A percentile compares a stretch with the other conserved stretches of the same genome.
Conservation (phyloP, 2,888 invertebrate species). For the Clostera curtula region DNA sequence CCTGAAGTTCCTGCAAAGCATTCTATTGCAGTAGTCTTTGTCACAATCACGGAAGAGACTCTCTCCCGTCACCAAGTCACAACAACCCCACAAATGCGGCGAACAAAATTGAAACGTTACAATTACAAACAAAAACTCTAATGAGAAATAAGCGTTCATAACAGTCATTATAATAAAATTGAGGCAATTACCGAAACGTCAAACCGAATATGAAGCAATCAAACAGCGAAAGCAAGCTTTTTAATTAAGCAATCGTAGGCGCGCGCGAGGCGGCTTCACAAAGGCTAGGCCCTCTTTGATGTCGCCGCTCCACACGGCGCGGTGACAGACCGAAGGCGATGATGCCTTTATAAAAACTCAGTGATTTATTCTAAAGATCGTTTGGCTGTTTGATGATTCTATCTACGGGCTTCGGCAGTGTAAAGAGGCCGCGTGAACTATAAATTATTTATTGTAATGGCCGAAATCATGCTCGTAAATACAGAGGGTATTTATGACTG, state of each 20-base stretch:
- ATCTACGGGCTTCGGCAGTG: constrained; percentile 19
- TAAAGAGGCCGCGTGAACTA: constrained; percentile 21
- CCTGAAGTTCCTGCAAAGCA: too few species aligned
- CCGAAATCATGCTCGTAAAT: too few species aligned
- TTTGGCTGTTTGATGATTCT: constrained; percentile 29
- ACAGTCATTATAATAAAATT: constrained; percentile 26
- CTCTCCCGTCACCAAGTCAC: too few species aligned
- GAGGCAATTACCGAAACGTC: constrained; percentile 38
- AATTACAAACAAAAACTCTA: constrained; percentile 11
- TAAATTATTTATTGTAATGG: constrained; percentile 27
- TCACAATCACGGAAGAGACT: too few species aligned
- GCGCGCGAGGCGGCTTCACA: constrained; percentile 46
- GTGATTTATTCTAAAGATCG: constrained; percentile 57
- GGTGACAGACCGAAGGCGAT: constrained; percentile 61
- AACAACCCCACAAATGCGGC: neutral
- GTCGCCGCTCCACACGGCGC: constrained; percentile 37
- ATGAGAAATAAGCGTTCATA: constrained; percentile 12
- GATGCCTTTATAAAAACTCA: constrained; percentile 67
- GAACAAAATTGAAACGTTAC: constrained; percentile 1
- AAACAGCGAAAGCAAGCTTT: constrained; percentile 35
- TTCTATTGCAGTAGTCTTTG: too few species aligned
- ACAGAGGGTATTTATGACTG: constrained; percentile 19
- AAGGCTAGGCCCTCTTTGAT: constrained; percentile 42
- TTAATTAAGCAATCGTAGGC: constrained; percentile 59
- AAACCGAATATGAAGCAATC: constrained; percentile 36